Base-by-base conservation (phyloP, 2,888 invertebrate genomes). In the Erebia epiphron region DNA sequence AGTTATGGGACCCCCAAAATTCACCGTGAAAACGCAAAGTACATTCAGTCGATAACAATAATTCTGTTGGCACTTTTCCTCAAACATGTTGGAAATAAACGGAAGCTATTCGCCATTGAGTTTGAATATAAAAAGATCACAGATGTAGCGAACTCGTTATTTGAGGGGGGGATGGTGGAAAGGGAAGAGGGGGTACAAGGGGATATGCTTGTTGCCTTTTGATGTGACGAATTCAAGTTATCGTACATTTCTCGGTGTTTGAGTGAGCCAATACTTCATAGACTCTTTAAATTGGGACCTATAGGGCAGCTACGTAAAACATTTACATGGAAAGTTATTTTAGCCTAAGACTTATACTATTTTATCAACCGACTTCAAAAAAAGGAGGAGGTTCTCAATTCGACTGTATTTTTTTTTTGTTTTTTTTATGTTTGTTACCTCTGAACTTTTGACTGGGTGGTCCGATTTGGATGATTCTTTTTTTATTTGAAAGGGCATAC, bases 31-130 rank as follows among this genome's bases (percentile, higher is more conserved):
- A 62, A 62, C 62, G 46, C 21, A 14, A 62, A 62, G 8, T 9
- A 62, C 62, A 14, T 16, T 26, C 21, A 70, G 50, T 67, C 70
- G 57, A 70, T 70, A 70, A 49, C 62, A 62, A 62, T 56, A 70
- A 67, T 63, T 70, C 49, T 56, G 62, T 57, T 67, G 62, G 41
- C 70, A 70, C 62, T 70, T 62, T 35, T 67, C 41, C 70, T 49
- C 50, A 63, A 56, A 70, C 61, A 67, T 49, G 67, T 2, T 21
- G 62, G 49, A 49, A 21, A 49, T 62, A 62, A 62, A 62, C 62
- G 62, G 62, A 62, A 62, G 46, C 21, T 62, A 49, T 26, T 49
- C 49, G 5, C 46, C 49, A 49, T 62, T 21, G 46, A 49, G 46
- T 62, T 54, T 49, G 46, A 18, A 62, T 62, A 49, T 62, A 62